phyloP scores from a whole-genome alignment of 1,140 invertebrate species.

The Bicyclus anynana region DNA sequence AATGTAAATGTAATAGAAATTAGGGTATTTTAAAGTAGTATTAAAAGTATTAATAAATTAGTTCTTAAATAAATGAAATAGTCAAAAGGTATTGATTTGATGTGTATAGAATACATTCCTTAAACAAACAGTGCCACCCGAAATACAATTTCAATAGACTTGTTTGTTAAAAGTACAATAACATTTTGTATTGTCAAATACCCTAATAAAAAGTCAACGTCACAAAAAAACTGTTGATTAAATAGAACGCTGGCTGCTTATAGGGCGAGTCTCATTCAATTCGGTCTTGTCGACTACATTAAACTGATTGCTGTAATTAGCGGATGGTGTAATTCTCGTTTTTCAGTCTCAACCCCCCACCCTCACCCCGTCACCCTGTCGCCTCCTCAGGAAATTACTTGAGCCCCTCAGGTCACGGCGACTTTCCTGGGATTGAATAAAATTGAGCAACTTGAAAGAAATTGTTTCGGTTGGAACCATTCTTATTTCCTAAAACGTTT shows the following conservation, averaged over 20 bases:
- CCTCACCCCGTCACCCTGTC: constrained; percentile 28
- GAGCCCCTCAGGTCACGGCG: constrained; percentile 56
- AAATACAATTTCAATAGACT: not conserved
- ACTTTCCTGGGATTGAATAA: constrained; percentile 67
- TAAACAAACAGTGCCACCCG: too few species aligned
- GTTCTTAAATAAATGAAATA: too few species aligned
- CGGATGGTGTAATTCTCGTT: constrained; percentile 72
- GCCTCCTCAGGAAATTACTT: constrained; percentile 64
- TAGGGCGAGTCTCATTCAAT: constrained; percentile 39
- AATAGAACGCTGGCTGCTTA: constrained; percentile 3
- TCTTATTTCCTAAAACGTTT: not conserved
- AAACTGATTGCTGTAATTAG: constrained; percentile 74
- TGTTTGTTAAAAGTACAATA: not conserved
- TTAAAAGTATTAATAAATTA: too few species aligned
- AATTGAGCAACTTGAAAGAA: constrained; percentile 38
- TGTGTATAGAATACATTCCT: too few species aligned
- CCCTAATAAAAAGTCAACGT: not conserved
- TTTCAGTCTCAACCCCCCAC: constrained; percentile 26
- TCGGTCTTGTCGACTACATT: constrained; percentile 69
- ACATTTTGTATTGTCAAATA: not conserved
- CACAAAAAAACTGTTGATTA: not conserved
- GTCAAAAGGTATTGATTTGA: too few species aligned
- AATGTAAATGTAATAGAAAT: too few species aligned
- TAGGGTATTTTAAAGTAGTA: too few species aligned
- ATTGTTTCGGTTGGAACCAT: not conserved